Conservation (phyloP, 2,113 vertebrate genomes). For the Scomber scombrus region DNA sequence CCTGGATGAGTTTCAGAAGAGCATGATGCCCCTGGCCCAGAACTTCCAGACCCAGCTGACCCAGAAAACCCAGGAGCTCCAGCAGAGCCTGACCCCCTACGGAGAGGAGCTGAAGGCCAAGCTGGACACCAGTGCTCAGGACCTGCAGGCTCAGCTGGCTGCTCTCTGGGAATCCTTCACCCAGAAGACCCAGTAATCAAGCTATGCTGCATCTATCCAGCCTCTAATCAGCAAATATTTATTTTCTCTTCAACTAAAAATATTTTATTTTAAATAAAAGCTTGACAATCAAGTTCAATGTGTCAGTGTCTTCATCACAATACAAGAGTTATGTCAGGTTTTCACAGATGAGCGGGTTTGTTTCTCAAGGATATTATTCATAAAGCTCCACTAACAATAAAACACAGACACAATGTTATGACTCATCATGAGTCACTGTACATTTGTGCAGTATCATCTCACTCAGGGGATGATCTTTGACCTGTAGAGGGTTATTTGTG, state of each 20-base stretch:
- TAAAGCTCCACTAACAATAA: too few species aligned
- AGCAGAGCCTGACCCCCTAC: constrained; percentile 64
- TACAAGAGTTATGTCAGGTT: too few species aligned
- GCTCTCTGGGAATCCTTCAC: constrained; percentile 67
- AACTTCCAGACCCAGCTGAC: constrained; percentile 64
- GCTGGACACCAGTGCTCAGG: constrained; percentile 62
- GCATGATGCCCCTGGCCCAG: constrained; percentile 72
- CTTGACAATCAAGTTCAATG: not conserved
- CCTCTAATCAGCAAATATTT: constrained; percentile 24
- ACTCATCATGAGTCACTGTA: too few species aligned
- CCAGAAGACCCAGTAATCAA: constrained; percentile 61
- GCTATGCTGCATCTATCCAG: not conserved
- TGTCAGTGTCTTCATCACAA: not conserved
- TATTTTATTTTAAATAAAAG: constrained; percentile 38
- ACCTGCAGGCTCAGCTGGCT: constrained; percentile 57
- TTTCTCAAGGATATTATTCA: too few species aligned
- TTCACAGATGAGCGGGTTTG: too few species aligned
- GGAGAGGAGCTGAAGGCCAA: constrained; percentile 64
- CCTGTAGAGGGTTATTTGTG: too few species aligned
- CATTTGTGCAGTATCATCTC: too few species aligned
- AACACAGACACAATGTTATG: too few species aligned
- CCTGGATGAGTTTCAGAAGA: constrained; percentile 73
- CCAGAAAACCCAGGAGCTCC: constrained; percentile 64
- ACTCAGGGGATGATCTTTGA: too few species aligned
- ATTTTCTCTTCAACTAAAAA: not conserved